phyloP scores from a whole-genome alignment of 2,797 vertebrate species.

The Acropternis orthonyx region DNA sequence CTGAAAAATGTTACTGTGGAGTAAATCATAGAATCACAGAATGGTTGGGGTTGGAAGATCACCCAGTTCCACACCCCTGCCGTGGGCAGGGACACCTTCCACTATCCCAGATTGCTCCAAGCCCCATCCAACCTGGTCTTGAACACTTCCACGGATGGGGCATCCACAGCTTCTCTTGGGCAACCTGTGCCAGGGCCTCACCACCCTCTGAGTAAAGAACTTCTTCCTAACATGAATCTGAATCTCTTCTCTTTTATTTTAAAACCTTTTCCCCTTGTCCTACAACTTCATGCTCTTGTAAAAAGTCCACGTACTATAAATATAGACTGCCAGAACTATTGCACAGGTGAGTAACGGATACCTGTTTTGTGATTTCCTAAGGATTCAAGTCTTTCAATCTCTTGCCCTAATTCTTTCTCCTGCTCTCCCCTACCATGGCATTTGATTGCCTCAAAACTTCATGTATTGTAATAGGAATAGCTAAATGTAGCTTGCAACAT shows the following conservation, averaged over 20 bases:
- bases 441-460: not conserved
- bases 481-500: not conserved
- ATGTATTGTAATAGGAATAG: not conserved
- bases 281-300: not conserved
- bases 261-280: not conserved
- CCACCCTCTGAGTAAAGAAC: not conserved
- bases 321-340: not conserved
- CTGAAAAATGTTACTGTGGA: not conserved
- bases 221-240: not conserved
- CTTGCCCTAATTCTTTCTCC: not conserved
- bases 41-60: not conserved
- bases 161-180: not conserved
- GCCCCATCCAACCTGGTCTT: accelerated
- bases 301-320: not conserved
- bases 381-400: not conserved
- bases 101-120: accelerated
- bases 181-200: not conserved
- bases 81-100: not conserved
- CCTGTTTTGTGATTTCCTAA: not conserved
- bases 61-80: not conserved
- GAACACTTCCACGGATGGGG: not conserved
- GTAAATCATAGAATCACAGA: not conserved
- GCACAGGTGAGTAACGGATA: not conserved
- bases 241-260: not conserved
- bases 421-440: not conserved